Percentiles rank a stretch among this genome's conserved stretches.
Evolutionary conservation across 2,888 invertebrate species (phyloP).

Genomic region (Rotaria socialis): DNA sequence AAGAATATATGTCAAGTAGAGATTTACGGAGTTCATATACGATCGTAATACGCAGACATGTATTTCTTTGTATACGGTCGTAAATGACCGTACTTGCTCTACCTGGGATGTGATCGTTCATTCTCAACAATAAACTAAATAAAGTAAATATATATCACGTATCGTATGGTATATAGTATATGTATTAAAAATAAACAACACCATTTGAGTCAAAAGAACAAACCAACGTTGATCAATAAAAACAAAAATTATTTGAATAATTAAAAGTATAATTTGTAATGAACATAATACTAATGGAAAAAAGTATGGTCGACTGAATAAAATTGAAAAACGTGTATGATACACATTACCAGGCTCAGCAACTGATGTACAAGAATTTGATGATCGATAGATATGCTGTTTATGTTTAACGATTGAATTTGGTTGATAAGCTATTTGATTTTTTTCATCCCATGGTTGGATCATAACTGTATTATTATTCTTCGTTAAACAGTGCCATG

Average conservation of each 20-base stretch:
- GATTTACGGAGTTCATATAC: no score
- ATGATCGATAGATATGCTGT: neutral
- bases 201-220: neutral
- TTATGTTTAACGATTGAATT: slow-evolving; percentile 10
- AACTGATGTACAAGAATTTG: neutral
- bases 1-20: neutral
- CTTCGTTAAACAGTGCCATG: neutral
- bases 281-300: slow-evolving; percentile 12
- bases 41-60: no score
- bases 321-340: neutral
- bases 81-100: no score
- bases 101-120: neutral
- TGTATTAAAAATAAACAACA: neutral
- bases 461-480: neutral
- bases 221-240: slow-evolving; percentile 9
- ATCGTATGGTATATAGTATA: neutral
- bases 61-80: no score
- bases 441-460: neutral
- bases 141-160: slow-evolving; percentile 23
- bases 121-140: slow-evolving; percentile 26
- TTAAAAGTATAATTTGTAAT: slow-evolving; percentile 3
- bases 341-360: slow-evolving; percentile 9
- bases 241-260: neutral
- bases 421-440: neutral
- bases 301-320: neutral